phyloP scores from a whole-genome alignment of 2,888 invertebrate species.

The Deilephila elpenor region DNA sequence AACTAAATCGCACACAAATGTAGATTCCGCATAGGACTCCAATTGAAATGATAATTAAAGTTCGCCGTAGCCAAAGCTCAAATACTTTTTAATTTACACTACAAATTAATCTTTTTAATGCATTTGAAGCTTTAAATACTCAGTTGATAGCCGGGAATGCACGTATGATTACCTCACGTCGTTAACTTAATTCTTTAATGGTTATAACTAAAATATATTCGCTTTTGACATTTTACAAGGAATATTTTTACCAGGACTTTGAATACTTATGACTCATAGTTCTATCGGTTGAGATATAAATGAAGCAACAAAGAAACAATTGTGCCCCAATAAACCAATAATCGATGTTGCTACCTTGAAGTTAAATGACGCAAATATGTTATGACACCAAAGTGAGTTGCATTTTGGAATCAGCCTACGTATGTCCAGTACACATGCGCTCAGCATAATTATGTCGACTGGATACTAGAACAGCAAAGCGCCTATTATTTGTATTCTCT shows the following conservation, averaged over 20 bases:
- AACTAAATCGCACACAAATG: no score
- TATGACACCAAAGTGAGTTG: no score
- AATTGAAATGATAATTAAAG: not conserved
- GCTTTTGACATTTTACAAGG: not conserved
- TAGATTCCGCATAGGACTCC: no score
- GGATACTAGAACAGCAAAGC: no score
- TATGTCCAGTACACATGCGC: no score
- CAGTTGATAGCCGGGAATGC: slow-evolving; percentile 14
- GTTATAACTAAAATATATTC: not conserved
- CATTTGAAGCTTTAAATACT: slow-evolving; percentile 8
- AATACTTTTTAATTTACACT: not conserved
- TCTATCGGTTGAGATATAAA: not conserved
- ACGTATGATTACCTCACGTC: not conserved
- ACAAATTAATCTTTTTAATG: slow-evolving; percentile 12
- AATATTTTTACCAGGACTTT: not conserved
- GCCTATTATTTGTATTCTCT: no score
- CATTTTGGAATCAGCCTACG: no score
- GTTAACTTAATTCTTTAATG: slow-evolving; percentile 20
- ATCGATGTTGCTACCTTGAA: no score
- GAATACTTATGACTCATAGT: not conserved
- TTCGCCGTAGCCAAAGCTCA: not conserved
- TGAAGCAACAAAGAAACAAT: not conserved
- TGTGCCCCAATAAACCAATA: not conserved
- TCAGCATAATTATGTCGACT: no score
- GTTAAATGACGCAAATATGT: no score